Evolutionary conservation across 2,888 invertebrate species (phyloP).

Genomic region (Plagodis dolabraria): DNA sequence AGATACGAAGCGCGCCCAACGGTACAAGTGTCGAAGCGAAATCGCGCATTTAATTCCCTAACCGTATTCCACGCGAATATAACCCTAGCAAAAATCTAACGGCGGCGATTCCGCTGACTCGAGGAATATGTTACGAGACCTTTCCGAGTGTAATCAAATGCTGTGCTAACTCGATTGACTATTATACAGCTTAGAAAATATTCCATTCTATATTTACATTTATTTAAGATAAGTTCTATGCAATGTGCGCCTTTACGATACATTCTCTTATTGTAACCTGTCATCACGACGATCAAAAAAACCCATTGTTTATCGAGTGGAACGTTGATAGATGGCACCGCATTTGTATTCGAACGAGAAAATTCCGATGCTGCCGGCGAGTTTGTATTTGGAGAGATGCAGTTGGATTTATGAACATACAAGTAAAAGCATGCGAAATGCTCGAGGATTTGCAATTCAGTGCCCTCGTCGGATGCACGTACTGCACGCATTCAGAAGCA

Average conservation of each 20-base stretch:
- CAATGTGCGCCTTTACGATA: conserved; percentile 11
- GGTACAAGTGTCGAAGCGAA: conserved; percentile 75
- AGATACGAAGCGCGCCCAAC: conserved; percentile 77
- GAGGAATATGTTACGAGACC: conserved; percentile 49
- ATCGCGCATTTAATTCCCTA: conserved; percentile 61
- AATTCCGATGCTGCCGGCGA: conserved; percentile 24
- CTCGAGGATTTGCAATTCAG: conserved; percentile 44
- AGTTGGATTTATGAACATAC: conserved; percentile 32
- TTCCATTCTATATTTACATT: conserved; percentile 16
- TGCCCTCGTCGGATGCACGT: conserved; percentile 41
- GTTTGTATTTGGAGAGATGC: conserved; percentile 30
- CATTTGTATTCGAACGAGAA: conserved; percentile 35
- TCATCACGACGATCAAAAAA: conserved; percentile 26
- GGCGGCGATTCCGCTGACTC: conserved; percentile 41
- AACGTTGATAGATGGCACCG: conserved; percentile 27
- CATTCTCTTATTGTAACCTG: conserved; percentile 33
- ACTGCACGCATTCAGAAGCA: conserved; percentile 53
- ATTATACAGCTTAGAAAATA: conserved; percentile 12
- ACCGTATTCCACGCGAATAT: conserved; percentile 41
- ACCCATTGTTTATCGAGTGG: conserved; percentile 25
- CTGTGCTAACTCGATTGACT: conserved; percentile 21
- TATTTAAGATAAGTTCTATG: conserved; percentile 14
- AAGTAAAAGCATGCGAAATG: conserved; percentile 25
- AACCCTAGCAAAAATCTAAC: conserved; percentile 36
- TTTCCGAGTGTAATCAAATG: conserved; percentile 23